Evolutionary conservation across 2,797 vertebrate species (phyloP), one percentile per base, ranked within the genome.

Genomic region (Acrossocheilus fasciatus): DNA sequence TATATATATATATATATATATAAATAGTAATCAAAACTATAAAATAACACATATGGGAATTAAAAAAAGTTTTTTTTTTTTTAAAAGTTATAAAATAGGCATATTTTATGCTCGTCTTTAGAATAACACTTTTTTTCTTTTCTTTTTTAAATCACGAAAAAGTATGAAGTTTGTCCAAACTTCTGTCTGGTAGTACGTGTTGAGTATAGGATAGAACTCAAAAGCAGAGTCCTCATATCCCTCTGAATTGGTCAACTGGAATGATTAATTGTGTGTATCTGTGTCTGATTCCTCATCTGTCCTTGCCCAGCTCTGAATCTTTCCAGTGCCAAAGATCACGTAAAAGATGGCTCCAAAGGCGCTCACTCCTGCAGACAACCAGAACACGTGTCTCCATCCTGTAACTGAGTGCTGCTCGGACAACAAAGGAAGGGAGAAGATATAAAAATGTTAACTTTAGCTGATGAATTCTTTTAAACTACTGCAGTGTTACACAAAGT

Each of bases 331-430:
- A 47, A 96, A 95, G 36, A 94, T 7, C 0, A 90, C 74, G 90
- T 69, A 98, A 91, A 96, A 4, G 34, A 95, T 1, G 0, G 95
- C 92, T 6, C 96, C 96, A 3, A 75, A 9, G 0, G 89, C 10
- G 52, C 92, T 95, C 89, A 96, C 80, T 39, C 85, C 95, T 0
- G 95, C 95, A 0, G 95, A 89, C 8, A 97, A 0, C 84, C 91
- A 95, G 93, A 97, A 97, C 64, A 96, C 94, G 17, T 87, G 94
- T 54, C 87, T 96, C 97, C 97, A 97, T 50, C 95, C 96, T 0
- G 81, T 87, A 85, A 95, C 88, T 10, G 95, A 93, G 90, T 93
- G 94, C 97, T 97, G 89, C 69, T 18, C 23, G 23, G 30, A 45
- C 20, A 39, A 41, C 83, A 64, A 75, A 89, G 50, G 52, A 82